A percentile compares a stretch with the other conserved stretches of the same genome.
Evolutionary conservation across 2,888 invertebrate genomes (phyloP).

Genomic region (Lissocephala sabroskyi): DNA sequence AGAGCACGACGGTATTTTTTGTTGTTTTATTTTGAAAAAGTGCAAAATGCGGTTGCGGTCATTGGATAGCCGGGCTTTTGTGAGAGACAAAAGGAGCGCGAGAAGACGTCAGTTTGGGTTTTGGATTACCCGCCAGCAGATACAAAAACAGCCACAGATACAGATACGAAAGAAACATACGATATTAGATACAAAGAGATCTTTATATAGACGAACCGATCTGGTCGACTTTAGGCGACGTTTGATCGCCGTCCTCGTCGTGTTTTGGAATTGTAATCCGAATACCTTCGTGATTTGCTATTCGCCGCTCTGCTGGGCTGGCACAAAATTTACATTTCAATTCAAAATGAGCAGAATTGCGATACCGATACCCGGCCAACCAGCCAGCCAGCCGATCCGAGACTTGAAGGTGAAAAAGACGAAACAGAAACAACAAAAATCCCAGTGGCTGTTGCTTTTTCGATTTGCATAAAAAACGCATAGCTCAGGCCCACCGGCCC

Average conservation of each 20-base stretch:
- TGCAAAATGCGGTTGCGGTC: no score
- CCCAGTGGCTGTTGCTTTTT: neutral
- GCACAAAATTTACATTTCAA: slow-evolving; percentile 39
- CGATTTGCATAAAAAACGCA: slow-evolving; percentile 57
- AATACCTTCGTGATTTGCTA: slow-evolving; percentile 36
- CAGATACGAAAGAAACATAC: slow-evolving; percentile 18
- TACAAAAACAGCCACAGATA: slow-evolving; percentile 3
- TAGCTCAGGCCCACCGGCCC: slow-evolving; percentile 52
- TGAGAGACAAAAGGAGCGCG: no score
- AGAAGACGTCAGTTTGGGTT: neutral
- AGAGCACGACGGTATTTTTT: no score
- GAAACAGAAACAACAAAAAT: slow-evolving; percentile 2
- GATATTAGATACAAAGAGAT: no score
- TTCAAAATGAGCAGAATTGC: slow-evolving; percentile 22
- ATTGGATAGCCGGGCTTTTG: no score
- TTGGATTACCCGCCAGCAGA: slow-evolving; percentile 7
- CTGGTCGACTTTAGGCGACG: slow-evolving; percentile 30
- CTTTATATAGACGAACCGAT: no score
- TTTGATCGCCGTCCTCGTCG: slow-evolving; percentile 33
- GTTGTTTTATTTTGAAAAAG: no score
- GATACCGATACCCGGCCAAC: slow-evolving; percentile 3
- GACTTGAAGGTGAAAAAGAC: no score
- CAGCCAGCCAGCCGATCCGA: no score
- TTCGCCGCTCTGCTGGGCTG: no score
- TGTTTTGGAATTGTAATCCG: slow-evolving; percentile 35